Evolutionary conservation across 2,888 invertebrate genomes (phyloP).

Genomic region (Sturmia bella): DNA sequence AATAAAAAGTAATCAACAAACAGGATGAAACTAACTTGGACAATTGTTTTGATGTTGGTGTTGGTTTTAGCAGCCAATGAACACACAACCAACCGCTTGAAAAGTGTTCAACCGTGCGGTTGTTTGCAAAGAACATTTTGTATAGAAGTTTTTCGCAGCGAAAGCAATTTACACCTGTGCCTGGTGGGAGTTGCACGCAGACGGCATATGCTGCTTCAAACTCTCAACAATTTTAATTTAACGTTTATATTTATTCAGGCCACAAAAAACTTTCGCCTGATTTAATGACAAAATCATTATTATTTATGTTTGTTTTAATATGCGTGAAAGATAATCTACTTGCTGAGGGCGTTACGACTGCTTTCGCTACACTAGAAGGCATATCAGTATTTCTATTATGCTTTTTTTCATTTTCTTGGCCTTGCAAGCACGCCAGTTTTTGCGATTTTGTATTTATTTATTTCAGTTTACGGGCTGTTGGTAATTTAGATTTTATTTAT

Average conservation of each 20-base stretch:
- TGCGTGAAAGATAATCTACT: slow-evolving; percentile 74
- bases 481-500: slow-evolving; percentile 52
- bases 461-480: slow-evolving; percentile 26
- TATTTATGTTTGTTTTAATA: slow-evolving; percentile 72
- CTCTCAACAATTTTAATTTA: slow-evolving; percentile 1
- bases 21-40: slow-evolving; percentile 59
- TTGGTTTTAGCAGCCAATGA: slow-evolving; percentile 39
- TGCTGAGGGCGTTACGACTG: slow-evolving; percentile 19
- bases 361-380: not conserved
- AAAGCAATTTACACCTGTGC: slow-evolving; percentile 69
- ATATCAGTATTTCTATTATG: not conserved
- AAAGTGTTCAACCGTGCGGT: slow-evolving; percentile 55
- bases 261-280: slow-evolving; percentile 54
- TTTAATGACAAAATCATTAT: slow-evolving; percentile 76
- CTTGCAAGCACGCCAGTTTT: slow-evolving; percentile 19
- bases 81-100: not conserved
- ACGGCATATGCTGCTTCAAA: slow-evolving; percentile 9
- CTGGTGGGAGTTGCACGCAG: slow-evolving; percentile 7
- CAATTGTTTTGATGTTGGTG: slow-evolving; percentile 59
- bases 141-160: slow-evolving; percentile 14
- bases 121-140: slow-evolving; percentile 16
- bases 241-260: slow-evolving; percentile 37
- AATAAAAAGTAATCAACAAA: slow-evolving; percentile 66
- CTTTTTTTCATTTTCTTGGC: slow-evolving; percentile 24
- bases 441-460: slow-evolving; percentile 37